phyloP scores from a whole-genome alignment of 1,140 invertebrate species.

The Lepidurus arcticus region DNA sequence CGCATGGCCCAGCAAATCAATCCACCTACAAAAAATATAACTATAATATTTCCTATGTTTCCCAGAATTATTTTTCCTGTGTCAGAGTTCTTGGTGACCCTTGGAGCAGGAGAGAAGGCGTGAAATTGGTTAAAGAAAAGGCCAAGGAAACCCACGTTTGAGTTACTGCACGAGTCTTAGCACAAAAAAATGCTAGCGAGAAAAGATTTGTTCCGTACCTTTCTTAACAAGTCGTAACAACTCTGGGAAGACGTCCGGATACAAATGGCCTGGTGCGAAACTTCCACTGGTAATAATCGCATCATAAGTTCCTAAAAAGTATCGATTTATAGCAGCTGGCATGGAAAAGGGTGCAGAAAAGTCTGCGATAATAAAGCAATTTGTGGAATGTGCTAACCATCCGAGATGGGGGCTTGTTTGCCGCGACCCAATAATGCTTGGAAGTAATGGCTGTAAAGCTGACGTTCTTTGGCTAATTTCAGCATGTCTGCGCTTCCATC shows the following conservation, averaged over 20 bases:
- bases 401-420: constrained; percentile 33
- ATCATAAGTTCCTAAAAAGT: constrained; percentile 36
- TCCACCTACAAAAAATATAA: constrained; percentile 23
- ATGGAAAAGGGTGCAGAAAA: constrained; percentile 5
- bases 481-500: constrained; percentile 37
- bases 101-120: neutral
- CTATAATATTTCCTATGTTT: neutral
- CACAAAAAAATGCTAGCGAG: neutral
- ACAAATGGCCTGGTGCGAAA: constrained; percentile 37
- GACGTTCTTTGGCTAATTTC: constrained; percentile 30
- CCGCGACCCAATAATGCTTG: constrained; percentile 32
- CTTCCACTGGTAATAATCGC: constrained; percentile 36
- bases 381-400: constrained; percentile 19
- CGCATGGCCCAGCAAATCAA: constrained; percentile 33
- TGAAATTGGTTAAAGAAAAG: neutral
- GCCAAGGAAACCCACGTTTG: neutral
- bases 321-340: neutral
- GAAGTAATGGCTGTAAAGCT: constrained; percentile 35
- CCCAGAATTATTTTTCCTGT: neutral
- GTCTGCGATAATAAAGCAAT: too few species aligned
- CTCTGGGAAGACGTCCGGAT: constrained; percentile 33
- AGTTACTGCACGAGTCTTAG: neutral
- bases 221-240: constrained; percentile 36
- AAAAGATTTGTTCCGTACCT: constrained; percentile 30
- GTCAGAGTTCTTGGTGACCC: neutral